Evolutionary conservation across 2,888 invertebrate genomes (phyloP).

Genomic region (Drosophila fungiperda): DNA sequence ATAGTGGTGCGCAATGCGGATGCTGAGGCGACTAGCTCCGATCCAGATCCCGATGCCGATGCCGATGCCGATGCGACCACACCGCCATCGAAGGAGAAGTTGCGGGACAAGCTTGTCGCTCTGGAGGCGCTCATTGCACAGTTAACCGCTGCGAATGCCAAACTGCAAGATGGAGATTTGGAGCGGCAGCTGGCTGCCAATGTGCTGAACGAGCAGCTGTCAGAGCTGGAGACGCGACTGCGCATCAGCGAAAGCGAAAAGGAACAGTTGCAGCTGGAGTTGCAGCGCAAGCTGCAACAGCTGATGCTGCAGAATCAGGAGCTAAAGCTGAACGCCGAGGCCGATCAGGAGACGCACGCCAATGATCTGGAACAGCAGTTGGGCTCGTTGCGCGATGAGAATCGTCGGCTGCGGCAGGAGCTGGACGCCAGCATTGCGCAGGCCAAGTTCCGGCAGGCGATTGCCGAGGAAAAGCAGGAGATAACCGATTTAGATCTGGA

Average conservation of each 20-base stretch:
- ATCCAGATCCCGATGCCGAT: constrained; percentile 45
- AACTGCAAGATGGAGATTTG: constrained; percentile 78
- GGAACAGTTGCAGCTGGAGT: constrained; percentile 77
- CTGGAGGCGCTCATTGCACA: constrained; percentile 77
- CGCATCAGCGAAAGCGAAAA: constrained; percentile 77
- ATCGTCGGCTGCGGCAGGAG: constrained; percentile 72
- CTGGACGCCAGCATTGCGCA: constrained; percentile 69
- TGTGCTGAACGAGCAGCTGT: constrained; percentile 72
- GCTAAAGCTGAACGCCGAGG: constrained; percentile 77
- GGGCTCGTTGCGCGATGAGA: constrained; percentile 68
- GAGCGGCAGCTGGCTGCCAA: constrained; percentile 78
- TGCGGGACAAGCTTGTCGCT: constrained; percentile 83
- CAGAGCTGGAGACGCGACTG: constrained; percentile 73
- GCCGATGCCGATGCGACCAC: constrained; percentile 51
- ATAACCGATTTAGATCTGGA: constrained; percentile 82
- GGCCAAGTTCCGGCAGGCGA: constrained; percentile 74
- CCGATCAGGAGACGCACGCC: constrained; percentile 76
- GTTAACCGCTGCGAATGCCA: constrained; percentile 73
- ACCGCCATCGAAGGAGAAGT: constrained; percentile 75
- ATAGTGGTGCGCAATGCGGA: constrained; percentile 83
- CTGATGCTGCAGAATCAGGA: constrained; percentile 79
- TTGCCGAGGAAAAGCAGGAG: constrained; percentile 81
- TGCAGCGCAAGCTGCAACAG: constrained; percentile 76
- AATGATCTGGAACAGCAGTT: constrained; percentile 76
- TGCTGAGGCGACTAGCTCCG: constrained; percentile 53